Conservation (phyloP, 2,113 vertebrate genomes). For the Picathartes gymnocephalus region DNA sequence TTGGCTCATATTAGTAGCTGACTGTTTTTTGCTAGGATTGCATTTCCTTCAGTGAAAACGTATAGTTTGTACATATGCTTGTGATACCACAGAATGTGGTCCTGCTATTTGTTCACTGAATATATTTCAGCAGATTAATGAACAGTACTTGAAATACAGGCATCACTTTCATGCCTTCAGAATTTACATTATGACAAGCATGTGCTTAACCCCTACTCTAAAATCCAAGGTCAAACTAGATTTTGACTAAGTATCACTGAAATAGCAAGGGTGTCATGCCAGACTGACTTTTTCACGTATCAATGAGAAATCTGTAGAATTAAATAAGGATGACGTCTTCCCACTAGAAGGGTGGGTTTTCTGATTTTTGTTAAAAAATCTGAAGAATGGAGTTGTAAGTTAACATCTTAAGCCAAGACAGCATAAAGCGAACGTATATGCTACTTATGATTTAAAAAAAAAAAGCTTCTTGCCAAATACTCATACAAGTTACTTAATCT, state of each 20-base stretch:
- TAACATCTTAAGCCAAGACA: background rate
- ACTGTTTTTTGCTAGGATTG: background rate
- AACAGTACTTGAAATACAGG: background rate
- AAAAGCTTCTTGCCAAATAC: background rate
- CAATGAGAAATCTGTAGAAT: background rate
- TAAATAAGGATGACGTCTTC: background rate
- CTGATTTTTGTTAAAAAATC: background rate
- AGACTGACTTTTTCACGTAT: background rate
- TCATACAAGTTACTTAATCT: background rate
- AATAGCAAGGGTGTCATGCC: background rate
- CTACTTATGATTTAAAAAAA: background rate
- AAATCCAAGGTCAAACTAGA: background rate
- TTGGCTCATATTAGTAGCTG: background rate
- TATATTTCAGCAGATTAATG: background rate
- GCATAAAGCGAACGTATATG: background rate
- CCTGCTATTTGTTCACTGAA: background rate
- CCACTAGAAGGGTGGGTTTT: background rate
- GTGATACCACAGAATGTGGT: background rate
- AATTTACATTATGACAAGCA: background rate
- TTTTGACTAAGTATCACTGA: background rate
- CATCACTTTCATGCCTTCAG: background rate
- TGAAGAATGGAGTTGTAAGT: background rate
- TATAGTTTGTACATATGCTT: background rate
- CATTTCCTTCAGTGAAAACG: background rate
- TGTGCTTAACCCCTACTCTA: background rate